Evolutionary conservation across 2,113 vertebrate genomes (phyloP), one percentile per base, ranked within the genome.

Genomic region (Poecilia latipinna): DNA sequence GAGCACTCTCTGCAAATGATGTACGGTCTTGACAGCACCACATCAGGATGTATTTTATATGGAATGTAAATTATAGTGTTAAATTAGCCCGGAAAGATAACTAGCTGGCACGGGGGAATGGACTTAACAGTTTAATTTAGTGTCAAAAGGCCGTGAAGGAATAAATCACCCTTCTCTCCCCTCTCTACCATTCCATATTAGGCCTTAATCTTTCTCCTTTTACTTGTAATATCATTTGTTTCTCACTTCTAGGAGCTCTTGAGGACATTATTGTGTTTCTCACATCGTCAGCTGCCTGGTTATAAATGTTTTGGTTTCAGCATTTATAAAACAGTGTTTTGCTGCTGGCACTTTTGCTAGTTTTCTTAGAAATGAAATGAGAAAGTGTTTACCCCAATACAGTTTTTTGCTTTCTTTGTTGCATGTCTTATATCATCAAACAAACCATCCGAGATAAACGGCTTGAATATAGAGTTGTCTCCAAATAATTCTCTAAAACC

Each of bases 1-100:
- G 96, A 96, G 96, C 96, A 96, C 97, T 96, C 96, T 96, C 95
- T 94, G 96, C 95, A 94, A 96, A 96, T 98, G 97, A 99, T 98
- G 95, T 97, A 97, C 95, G 90, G 96, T 94, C 91, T 90, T 96
- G 95, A 96, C 96, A 96, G 95, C 84, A 84, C 93, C 94, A 94
- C 94, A 96, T 97, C 93, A 76, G 95, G 93, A 92, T 95, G 96
- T 94, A 88, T 94, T 96, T 95, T 95, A 95, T 95, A 93, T 90
- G 93, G 88, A 93, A 94, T 94, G 94, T 95, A 95, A 95, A 95
- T 95, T 95, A 94, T 95, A 91, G 93, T 94, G 94, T 94, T 95
- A 94, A 95, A 95, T 95, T 95, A 95, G 93, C 94, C 93, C 78
- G 89, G 94, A 95, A 95, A 95, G 95, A 95, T 95, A 95, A 95